A percentile compares a stretch with the other conserved stretches of the same genome.
These are phyloP conservation scores for Ptilodon capucinus DNA, from an alignment of 2,888 invertebrate species.

Conservation along the genomic window DNA sequence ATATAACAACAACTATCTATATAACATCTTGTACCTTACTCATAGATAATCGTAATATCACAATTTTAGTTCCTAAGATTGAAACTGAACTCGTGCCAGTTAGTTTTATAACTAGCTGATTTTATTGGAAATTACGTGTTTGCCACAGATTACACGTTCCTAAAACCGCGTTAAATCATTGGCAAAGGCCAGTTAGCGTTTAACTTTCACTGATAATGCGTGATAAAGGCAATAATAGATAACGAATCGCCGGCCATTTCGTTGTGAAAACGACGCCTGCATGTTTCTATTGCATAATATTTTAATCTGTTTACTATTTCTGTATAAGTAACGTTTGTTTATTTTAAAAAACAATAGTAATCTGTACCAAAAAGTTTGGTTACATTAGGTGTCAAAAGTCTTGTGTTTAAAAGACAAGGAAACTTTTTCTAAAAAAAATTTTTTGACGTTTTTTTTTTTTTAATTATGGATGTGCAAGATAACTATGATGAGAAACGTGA, in stretches of 20 bases:
- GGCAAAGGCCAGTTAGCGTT: constrained; percentile 7
- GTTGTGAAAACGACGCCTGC: constrained; percentile 5
- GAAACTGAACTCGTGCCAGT: too few species aligned
- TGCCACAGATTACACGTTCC: neutral
- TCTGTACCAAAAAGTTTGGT: too few species aligned
- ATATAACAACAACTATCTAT: too few species aligned
- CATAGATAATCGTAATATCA: too few species aligned
- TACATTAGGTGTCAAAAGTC: too few species aligned
- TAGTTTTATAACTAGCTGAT: too few species aligned
- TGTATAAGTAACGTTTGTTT: too few species aligned
- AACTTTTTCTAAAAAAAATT: neutral
- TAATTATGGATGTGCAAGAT: neutral
- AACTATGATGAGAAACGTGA: constrained; percentile 1
- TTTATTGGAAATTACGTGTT: neutral
- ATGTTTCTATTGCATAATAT: neutral
- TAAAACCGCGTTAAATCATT: constrained; percentile 3
- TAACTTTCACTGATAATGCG: constrained; percentile 17
- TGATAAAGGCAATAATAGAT: constrained; percentile 21
- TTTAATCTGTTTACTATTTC: neutral
- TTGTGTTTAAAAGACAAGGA: neutral
- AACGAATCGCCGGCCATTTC: constrained; percentile 6
- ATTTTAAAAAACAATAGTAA: too few species aligned
- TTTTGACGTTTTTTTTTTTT: neutral
- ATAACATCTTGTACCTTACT: too few species aligned
- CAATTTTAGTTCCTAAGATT: too few species aligned